phyloP scores from a whole-genome alignment of 1,140 invertebrate genomes.

The Conus ventricosus region DNA sequence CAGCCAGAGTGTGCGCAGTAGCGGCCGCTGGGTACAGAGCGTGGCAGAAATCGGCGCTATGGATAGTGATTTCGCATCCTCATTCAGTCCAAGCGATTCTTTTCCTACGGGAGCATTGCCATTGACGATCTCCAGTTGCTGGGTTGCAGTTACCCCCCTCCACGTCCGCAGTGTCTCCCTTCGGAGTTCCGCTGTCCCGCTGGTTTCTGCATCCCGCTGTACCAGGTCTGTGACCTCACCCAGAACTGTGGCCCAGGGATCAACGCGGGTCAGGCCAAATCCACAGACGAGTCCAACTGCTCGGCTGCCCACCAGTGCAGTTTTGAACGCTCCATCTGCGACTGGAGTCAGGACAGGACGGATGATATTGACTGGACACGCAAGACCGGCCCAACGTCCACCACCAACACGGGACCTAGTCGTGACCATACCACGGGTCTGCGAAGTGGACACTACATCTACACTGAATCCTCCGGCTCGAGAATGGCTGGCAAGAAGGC shows the following conservation, averaged over 20 bases:
- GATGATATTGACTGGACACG: conserved; percentile 85
- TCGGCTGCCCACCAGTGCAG: conserved; percentile 77
- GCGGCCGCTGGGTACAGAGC: conserved; percentile 51
- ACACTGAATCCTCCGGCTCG: conserved; percentile 80
- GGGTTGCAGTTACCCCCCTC: conserved; percentile 70
- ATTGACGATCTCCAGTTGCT: conserved; percentile 83
- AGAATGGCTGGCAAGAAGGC: conserved; percentile 63
- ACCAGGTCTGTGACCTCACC: conserved; percentile 63
- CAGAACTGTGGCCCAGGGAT: conserved; percentile 69
- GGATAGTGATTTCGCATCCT: conserved; percentile 73
- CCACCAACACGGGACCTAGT: conserved; percentile 81
- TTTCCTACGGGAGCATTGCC: conserved; percentile 81
- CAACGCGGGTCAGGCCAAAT: too few species aligned
- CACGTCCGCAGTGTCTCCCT: conserved; percentile 72
- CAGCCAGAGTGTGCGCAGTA: conserved; percentile 54
- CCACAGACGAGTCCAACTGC: conserved; percentile 32
- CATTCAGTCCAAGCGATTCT: conserved; percentile 56
- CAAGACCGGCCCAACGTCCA: conserved; percentile 62
- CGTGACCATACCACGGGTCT: conserved; percentile 81
- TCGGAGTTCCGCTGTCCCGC: conserved; percentile 61
- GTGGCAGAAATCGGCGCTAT: conserved; percentile 50
- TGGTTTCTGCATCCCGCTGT: conserved; percentile 61
- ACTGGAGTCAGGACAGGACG: conserved; percentile 83
- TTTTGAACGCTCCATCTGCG: conserved; percentile 84
- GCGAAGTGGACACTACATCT: conserved; percentile 77